These are phyloP conservation scores for Cyprinodon diabolis DNA, from an alignment of 2,797 vertebrate species.

Conservation along the genomic window DNA sequence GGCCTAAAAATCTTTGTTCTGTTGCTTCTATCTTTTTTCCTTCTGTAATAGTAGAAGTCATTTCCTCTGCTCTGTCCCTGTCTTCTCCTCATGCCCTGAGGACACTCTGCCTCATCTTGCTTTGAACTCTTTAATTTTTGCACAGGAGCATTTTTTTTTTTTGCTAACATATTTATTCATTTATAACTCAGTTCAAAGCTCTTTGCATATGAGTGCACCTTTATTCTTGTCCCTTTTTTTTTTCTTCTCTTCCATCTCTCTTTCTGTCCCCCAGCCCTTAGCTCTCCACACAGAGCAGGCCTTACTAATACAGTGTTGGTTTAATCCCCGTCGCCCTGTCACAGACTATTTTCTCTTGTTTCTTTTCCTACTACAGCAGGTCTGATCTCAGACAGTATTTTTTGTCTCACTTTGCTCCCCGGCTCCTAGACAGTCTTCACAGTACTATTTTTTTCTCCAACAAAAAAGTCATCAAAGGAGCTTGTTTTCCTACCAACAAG, in stretches of 20 bases:
- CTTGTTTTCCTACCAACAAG: slow-evolving; percentile 50
- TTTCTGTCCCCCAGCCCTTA: slow-evolving; percentile 24
- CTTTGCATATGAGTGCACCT: slow-evolving; percentile 69
- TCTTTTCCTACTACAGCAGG: slow-evolving; percentile 30
- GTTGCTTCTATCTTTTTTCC: slow-evolving; percentile 20
- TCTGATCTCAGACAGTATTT: slow-evolving; percentile 35
- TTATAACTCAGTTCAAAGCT: slow-evolving; percentile 68
- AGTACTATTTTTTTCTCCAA: not conserved
- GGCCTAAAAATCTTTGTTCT: slow-evolving; percentile 46
- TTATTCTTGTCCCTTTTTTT: slow-evolving; percentile 35
- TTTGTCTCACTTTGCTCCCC: slow-evolving; percentile 30
- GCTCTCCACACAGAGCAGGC: slow-evolving; percentile 42
- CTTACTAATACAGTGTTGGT: slow-evolving; percentile 69
- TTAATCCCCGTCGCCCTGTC: slow-evolving; percentile 74
- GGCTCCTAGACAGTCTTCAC: slow-evolving; percentile 29
- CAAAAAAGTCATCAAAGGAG: slow-evolving; percentile 13
- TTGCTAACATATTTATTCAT: slow-evolving; percentile 80
- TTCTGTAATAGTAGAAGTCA: slow-evolving; percentile 50
- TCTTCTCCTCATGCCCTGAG: slow-evolving; percentile 65
- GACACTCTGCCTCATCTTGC: slow-evolving; percentile 72
- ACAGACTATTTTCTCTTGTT: slow-evolving; percentile 58
- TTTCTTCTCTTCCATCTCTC: not conserved
- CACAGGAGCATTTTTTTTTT: slow-evolving; percentile 65
- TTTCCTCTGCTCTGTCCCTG: slow-evolving; percentile 61
- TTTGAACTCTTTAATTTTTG: slow-evolving; percentile 79